Evolutionary conservation across 2,113 vertebrate genomes (phyloP).

Genomic region (Scartelaos histophorus): DNA sequence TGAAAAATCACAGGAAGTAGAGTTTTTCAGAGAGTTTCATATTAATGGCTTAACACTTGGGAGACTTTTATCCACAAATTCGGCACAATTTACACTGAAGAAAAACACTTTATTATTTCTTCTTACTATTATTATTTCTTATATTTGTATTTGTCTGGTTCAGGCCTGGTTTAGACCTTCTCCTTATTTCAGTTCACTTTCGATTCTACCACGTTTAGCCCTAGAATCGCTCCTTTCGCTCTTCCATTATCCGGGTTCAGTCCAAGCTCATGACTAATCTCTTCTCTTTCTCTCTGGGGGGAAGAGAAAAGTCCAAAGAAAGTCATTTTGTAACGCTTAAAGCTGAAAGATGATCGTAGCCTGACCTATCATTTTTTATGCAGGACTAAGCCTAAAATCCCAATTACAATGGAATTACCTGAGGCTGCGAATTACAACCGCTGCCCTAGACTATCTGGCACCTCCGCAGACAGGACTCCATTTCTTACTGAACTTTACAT

Average conservation of each 20-base stretch:
- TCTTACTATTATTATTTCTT: too few relatives aligned
- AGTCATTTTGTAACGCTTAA: background rate
- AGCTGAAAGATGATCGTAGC: background rate
- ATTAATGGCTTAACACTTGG: too few relatives aligned
- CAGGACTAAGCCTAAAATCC: constrained; percentile 4
- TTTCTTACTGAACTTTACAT: constrained; percentile 38
- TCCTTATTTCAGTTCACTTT: too few relatives aligned
- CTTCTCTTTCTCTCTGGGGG: background rate
- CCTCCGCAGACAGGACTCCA: constrained; percentile 32
- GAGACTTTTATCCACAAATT: too few relatives aligned
- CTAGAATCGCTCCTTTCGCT: background rate
- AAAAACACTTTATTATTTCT: too few relatives aligned
- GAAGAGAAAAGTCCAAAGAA: background rate
- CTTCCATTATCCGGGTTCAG: background rate
- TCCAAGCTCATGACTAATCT: background rate
- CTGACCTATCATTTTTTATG: background rate
- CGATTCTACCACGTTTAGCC: background rate
- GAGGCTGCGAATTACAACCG: constrained; percentile 24
- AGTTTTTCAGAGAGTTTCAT: too few relatives aligned
- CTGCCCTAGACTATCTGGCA: constrained; percentile 25
- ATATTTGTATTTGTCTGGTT: too few relatives aligned
- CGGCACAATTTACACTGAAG: too few relatives aligned
- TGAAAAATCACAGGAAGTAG: too few relatives aligned
- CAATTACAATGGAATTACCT: constrained; percentile 11
- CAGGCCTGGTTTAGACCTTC: too few relatives aligned